Conservation (phyloP, 92 coral and sea anemone species). For the Phenganax marumi region DNA sequence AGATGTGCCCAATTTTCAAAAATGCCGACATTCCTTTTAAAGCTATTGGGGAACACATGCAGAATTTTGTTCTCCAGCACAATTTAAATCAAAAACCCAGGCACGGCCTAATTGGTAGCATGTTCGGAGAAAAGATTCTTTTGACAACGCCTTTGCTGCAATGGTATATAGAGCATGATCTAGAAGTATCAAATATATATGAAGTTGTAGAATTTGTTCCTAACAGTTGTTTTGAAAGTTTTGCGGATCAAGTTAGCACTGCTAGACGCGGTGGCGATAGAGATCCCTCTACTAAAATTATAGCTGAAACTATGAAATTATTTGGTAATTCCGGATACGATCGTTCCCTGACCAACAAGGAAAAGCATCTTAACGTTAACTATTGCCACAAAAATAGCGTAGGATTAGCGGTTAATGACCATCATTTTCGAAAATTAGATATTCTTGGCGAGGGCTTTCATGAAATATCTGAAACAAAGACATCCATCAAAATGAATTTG, state of each 20-base stretch:
- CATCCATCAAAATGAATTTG: neutral
- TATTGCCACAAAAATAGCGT: neutral
- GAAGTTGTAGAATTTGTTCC: too few relatives aligned
- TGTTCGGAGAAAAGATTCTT: too few relatives aligned
- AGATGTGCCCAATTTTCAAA: neutral
- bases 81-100: conserved; percentile 19
- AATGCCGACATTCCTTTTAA: neutral
- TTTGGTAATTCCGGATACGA: neutral
- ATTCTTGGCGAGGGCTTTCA: neutral
- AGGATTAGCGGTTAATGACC: neutral
- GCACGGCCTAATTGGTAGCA: neutral
- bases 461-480: neutral
- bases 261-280: conserved; percentile 3
- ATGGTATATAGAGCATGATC: too few relatives aligned
- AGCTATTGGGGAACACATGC: neutral
- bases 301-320: neutral
- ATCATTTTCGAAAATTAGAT: neutral
- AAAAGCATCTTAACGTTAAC: conserved; percentile 3
- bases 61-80: conserved; percentile 1
- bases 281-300: neutral
- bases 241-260: neutral
- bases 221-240: too few relatives aligned
- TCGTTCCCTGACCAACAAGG: neutral
- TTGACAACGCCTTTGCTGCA: too few relatives aligned
- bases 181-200: too few relatives aligned